Evolutionary conservation across 1,140 invertebrate species (phyloP), one percentile per base, ranked within the genome.

Genomic region (Drosophila malerkotliana): DNA sequence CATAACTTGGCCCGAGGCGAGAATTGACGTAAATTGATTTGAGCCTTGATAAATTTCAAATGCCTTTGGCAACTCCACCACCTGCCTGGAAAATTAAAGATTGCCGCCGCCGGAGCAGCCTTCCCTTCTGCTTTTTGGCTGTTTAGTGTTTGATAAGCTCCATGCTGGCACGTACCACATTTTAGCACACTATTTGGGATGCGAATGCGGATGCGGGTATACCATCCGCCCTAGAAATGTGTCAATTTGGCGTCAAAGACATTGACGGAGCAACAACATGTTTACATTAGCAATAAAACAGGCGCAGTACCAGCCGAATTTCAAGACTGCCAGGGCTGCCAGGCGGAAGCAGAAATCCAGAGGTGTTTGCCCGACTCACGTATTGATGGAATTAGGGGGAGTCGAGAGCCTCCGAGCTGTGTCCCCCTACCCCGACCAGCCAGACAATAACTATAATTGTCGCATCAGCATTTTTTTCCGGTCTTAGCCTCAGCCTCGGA

Each of bases 401-500:
- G 28, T 67, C 47, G 34, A 52, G 26, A 32, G 52, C 7, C 53
- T 18, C 24, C 45, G 8, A 18, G 14, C 24, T n/a, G n/a, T 34
- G 26, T 47, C 41, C 41, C n/a, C 6, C 41, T 24, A 32, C 41
- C 58, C 47, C 71, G 47, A 75, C 80, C 84, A 67, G 78, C 78
- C 81, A 85, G 81, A 85, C 81, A 85, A 85, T 85, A 85, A 85
- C 81, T 85, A 85, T 85, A 87, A 85, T 85, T 85, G 81, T 85
- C 82, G 81, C 81, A 85, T 85, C 81, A 85, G 81, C 81, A 72
- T 87, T 87, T 81, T 81, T 87, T 84, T 66, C 49, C 52, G 48
- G 47, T 14, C 54, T 48, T 0, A 44, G 41, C 18, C 53, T 21
- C 54, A 53, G 37, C 34, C 45, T 30, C 48, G 15, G 24, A 18